Conservation (phyloP, 1,140 invertebrate species). For the Drosophila busckii region DNA sequence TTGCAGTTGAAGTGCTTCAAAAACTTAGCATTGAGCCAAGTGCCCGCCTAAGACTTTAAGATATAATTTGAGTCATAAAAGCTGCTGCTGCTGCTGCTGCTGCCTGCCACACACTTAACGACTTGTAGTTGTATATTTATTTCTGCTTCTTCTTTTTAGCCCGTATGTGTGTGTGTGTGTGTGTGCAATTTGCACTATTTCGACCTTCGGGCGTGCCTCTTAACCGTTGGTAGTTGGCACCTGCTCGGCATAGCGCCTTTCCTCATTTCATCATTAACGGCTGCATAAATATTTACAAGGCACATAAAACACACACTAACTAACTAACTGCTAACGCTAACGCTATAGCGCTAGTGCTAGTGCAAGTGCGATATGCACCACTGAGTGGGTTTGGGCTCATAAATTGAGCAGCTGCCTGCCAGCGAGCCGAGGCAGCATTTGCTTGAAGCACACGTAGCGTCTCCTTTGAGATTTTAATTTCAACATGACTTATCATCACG, state of each 20-base stretch:
- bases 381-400: conserved; percentile 34
- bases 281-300: conserved; percentile 71
- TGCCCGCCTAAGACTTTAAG: too few species aligned
- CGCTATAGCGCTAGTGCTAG: neutral
- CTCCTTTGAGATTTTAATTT: conserved; percentile 50
- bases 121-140: too few species aligned
- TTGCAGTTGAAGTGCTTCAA: too few species aligned
- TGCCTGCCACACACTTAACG: too few species aligned
- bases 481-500: conserved; percentile 49
- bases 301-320: conserved; percentile 38
- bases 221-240: conserved; percentile 43
- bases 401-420: conserved; percentile 44
- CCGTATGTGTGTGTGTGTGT: too few species aligned
- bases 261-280: conserved; percentile 56
- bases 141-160: too few species aligned
- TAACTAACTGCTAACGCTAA: neutral
- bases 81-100: too few species aligned
- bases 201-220: conserved; percentile 37
- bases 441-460: neutral
- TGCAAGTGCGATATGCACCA: conserved; percentile 1
- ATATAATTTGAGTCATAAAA: too few species aligned
- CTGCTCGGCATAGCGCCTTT: conserved; percentile 20
- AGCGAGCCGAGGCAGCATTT: conserved; percentile 19
- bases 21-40: too few species aligned
- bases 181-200: conserved; percentile 23